Evolutionary conservation across 2,888 invertebrate species (phyloP).

Genomic region (Polylopha cassiicola): DNA sequence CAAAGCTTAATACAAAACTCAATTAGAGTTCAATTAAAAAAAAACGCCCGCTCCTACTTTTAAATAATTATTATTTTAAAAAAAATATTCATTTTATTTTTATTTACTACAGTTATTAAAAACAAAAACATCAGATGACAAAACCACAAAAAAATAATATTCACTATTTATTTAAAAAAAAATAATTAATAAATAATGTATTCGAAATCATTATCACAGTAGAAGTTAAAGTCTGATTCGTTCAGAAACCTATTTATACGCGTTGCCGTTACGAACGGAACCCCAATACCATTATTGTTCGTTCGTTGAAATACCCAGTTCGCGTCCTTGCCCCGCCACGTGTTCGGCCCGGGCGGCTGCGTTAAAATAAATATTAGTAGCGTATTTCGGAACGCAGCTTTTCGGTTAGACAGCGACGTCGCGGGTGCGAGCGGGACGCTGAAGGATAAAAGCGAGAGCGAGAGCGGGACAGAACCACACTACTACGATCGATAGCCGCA

Average conservation of each 20-base stretch:
- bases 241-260: background rate
- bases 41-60: too few relatives aligned
- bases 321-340: slow-evolving; percentile 50
- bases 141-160: too few relatives aligned
- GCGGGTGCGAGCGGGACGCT: slow-evolving; percentile 51
- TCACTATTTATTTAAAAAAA: too few relatives aligned
- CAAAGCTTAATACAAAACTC: too few relatives aligned
- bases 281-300: slow-evolving; percentile 1
- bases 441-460: slow-evolving; percentile 42
- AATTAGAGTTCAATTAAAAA: too few relatives aligned
- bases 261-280: slow-evolving; percentile 1
- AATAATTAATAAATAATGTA: too few relatives aligned
- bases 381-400: slow-evolving; percentile 71
- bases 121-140: too few relatives aligned
- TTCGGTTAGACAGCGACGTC: slow-evolving; percentile 51
- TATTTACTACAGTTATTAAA: too few relatives aligned
- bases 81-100: too few relatives aligned
- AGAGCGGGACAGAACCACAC: slow-evolving; percentile 58
- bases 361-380: slow-evolving; percentile 77
- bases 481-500: slow-evolving; percentile 76
- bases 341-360: slow-evolving; percentile 62
- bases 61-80: too few relatives aligned
- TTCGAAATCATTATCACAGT: too few relatives aligned
- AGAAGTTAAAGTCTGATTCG: too few relatives aligned
- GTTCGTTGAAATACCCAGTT: slow-evolving; percentile 21